Base-by-base conservation (phyloP, 2,888 invertebrate species). In the Epinotia demarniana region DNA sequence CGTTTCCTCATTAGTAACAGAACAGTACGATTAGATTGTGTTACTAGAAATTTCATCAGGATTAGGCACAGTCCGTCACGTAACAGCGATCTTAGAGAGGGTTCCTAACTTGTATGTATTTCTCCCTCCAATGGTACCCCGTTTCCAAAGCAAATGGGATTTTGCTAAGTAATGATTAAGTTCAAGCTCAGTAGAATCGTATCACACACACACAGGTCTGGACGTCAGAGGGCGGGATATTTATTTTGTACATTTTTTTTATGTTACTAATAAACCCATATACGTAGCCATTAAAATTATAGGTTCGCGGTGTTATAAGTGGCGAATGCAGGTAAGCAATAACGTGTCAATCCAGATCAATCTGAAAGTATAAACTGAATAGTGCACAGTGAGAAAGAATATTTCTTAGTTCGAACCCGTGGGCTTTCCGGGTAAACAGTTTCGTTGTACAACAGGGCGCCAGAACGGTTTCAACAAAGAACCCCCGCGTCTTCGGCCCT, bases 111-210 rank as follows among this genome's bases (percentile, higher is more conserved):
- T 53, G 43, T 62, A 53, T 69, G 4, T 66, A 63, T 49, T 60
- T 16, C 16, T 4, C 6, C n/a, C 4, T 43, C 62, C 0, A 57
- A 68, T 39, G 18, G 39, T 19, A 3, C 23, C 23, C 5, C 62
- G 57, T 61, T 57, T 57, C 66, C 19, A 16, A 67, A 66, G 33
- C 67, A 66, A 64, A 33, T 18, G 9, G 57, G 46, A 33, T 64
- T 66, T 69, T 39, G 23, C 64, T 0, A n/a, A 64, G 64, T 12
- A 58, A 66, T 49, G 27, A 16, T 64, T 8, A 53, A 67, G 60
- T 67, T 72, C 11, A 73, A 67, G 43, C 19, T 66, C 18, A 58
- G 46, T 66, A 49, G 72, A 13, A 64, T 58, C 57, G 23, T 8
- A 12, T 23, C 68, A 33, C 12, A 67, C 53, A 67, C 53, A 53